Evolutionary conservation across 2,888 invertebrate genomes (phyloP).

Genomic region (Drosophila koepferae): DNA sequence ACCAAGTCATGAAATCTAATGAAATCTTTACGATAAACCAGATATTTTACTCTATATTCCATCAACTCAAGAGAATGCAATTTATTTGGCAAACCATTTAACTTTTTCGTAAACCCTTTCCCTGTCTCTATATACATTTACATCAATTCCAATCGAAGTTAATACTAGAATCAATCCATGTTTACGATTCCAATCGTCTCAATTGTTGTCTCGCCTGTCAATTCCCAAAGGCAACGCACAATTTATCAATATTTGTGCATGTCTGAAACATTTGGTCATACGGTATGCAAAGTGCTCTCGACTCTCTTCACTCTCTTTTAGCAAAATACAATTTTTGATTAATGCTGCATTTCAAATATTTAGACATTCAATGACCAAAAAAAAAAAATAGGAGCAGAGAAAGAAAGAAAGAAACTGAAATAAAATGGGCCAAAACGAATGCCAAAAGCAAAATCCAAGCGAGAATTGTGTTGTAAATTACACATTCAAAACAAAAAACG

Average conservation of each 20-base stretch:
- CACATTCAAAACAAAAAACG: slow-evolving; percentile 40
- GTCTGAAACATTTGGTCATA: slow-evolving; percentile 28
- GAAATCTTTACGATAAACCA: too few relatives aligned
- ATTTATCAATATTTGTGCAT: slow-evolving; percentile 71
- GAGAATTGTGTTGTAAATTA: slow-evolving; percentile 50
- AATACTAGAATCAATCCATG: neutral
- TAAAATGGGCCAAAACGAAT: slow-evolving; percentile 29
- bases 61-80: too few relatives aligned
- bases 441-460: slow-evolving; percentile 29
- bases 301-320: neutral
- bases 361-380: slow-evolving; percentile 39
- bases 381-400: neutral
- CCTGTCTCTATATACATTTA: neutral
- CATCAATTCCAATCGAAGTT: neutral
- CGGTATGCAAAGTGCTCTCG: slow-evolving; percentile 35
- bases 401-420: neutral
- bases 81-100: neutral
- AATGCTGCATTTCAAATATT: slow-evolving; percentile 64
- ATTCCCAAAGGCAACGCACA: slow-evolving; percentile 34
- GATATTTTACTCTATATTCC: too few relatives aligned
- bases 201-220: slow-evolving; percentile 40
- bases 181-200: slow-evolving; percentile 20
- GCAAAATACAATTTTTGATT: slow-evolving; percentile 58
- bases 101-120: neutral
- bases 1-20: too few relatives aligned